phyloP scores from a whole-genome alignment of 2,888 invertebrate genomes.

The Chrysotoxum bicinctum region DNA sequence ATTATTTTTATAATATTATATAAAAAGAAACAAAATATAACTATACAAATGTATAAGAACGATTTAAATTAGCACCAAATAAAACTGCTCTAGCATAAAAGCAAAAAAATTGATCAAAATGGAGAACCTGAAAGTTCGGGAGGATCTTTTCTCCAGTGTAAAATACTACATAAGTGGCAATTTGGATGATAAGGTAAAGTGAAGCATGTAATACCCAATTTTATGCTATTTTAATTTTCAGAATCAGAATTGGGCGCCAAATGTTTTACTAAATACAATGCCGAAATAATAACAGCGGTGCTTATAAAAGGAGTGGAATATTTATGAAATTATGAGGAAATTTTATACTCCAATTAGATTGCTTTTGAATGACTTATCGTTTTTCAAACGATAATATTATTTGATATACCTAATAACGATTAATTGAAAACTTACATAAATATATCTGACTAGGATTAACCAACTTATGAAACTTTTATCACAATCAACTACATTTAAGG shows the following conservation, averaged over 20 bases:
- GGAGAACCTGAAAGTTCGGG: slow-evolving; percentile 80
- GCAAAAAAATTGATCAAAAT: slow-evolving; percentile 72
- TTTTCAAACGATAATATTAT: no score
- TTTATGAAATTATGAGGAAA: not conserved
- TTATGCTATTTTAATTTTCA: not conserved
- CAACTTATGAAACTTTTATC: no score
- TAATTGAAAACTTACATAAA: no score
- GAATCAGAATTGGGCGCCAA: not conserved
- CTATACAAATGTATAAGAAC: slow-evolving; percentile 33
- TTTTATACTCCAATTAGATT: no score
- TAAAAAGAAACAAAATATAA: slow-evolving; percentile 14
- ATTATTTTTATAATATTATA: not conserved
- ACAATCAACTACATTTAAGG: no score
- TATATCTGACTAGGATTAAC: no score
- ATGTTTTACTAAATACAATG: not conserved
- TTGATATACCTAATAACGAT: no score
- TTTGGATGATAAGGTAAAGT: slow-evolving; percentile 86
- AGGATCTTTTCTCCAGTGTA: slow-evolving; percentile 89
- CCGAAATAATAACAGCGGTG: not conserved
- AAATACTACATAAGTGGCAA: slow-evolving; percentile 92
- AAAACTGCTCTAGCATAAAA: slow-evolving; percentile 17
- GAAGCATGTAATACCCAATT: not conserved
- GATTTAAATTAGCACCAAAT: slow-evolving; percentile 1
- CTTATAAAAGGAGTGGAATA: not conserved
- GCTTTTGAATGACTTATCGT: no score